Evolutionary conservation across 1,140 invertebrate species (phyloP).

Genomic region (Camponotus vicinus): DNA sequence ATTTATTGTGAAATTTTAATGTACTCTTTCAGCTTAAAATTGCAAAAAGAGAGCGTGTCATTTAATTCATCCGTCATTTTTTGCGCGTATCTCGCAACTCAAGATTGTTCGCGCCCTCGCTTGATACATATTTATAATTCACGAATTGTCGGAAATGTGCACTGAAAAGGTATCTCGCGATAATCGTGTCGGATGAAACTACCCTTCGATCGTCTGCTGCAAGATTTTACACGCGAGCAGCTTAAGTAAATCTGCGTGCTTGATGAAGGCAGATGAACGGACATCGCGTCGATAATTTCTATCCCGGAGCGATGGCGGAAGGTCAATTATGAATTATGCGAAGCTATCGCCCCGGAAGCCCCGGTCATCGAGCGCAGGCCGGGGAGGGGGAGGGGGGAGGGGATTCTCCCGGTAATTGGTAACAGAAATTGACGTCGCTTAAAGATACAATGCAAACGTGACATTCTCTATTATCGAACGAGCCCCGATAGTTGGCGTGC

Average conservation of each 20-base stretch:
- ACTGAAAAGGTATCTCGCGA: neutral
- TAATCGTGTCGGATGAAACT: neutral
- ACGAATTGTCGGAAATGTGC: no score
- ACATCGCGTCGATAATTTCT: slow-evolving; percentile 64
- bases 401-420: slow-evolving; percentile 59
- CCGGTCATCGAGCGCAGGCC: slow-evolving; percentile 50
- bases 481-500: slow-evolving; percentile 28
- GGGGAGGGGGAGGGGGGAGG: neutral
- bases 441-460: slow-evolving; percentile 67
- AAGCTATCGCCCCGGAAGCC: slow-evolving; percentile 63
- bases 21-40: no score
- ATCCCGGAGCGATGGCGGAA: slow-evolving; percentile 10
- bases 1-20: neutral
- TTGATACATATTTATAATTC: no score
- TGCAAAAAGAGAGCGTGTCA: neutral
- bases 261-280: neutral
- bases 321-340: slow-evolving; percentile 69
- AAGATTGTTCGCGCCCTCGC: no score
- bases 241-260: neutral
- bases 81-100: neutral
- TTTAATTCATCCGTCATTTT: neutral
- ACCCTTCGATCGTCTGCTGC: neutral
- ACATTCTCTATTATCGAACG: slow-evolving; percentile 59
- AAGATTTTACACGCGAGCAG: neutral
- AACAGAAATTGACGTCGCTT: slow-evolving; percentile 65